Evolutionary conservation across 2,797 vertebrate genomes (phyloP), one percentile per base, ranked within the genome.

Genomic region (Cryptoblepharus egeriae): DNA sequence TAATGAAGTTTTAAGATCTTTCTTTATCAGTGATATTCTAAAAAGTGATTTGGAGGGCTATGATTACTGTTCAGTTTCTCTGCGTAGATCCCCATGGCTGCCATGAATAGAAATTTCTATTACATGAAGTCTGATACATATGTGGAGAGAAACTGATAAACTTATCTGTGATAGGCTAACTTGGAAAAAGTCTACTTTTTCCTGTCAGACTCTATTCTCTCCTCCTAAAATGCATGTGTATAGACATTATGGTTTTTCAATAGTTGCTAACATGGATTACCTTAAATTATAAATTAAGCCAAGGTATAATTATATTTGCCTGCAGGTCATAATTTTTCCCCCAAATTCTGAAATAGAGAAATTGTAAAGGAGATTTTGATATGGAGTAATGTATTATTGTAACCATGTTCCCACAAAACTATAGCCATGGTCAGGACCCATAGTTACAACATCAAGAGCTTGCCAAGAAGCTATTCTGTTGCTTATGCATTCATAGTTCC

Each of bases 41-140:
- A 58, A 35, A 35, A 28, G 26, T 80, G 20, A 30, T 39, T 67
- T 57, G 69, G 37, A n/a, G 35, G 9, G 26, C 22, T 49, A 20
- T 80, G 30, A 30, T 65, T 78, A 32, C 69, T 79, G 6, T 61
- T 82, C 65, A n/a, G 26, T 69, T 39, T 57, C 72, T 75, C 22
- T 35, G 22, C 32, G 6, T 13, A 9, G 10, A 61, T 72, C 60
- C 10, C 11, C 30, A 16, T n/a, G 64, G 10, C 11, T 80, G 57
- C 42, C n/a, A 37, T 63, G 22, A 61, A 72, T 12, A 72, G 30
- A 72, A 58, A 3, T 72, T 63, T 63, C 30, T 10, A 35, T 75
- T 45, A 18, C 13, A 49, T 24, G 57, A 70, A 60, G 24, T 57
- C 12, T 32, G 9, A 58, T 16, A 63, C 52, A 16, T 24, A 11